Conservation (phyloP, 37 sponge, comb jelly and placozoan species). For the Eunapius fragilis region DNA sequence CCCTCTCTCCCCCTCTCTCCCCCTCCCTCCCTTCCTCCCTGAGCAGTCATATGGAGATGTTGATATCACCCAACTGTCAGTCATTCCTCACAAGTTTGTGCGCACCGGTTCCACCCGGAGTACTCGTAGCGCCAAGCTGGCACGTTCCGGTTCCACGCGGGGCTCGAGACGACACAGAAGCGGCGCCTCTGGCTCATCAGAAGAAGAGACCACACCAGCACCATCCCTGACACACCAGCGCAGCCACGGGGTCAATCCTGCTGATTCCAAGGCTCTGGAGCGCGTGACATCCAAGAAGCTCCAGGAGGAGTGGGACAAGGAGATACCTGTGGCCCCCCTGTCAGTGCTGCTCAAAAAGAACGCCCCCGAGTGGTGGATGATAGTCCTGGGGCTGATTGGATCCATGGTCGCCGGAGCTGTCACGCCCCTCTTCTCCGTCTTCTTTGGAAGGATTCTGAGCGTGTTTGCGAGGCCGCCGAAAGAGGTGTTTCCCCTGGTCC, state of each 20-base stretch:
- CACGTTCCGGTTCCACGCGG: background rate
- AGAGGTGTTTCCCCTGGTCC: conserved; percentile 10
- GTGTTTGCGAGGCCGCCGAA: conserved; percentile 18
- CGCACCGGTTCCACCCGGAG: background rate
- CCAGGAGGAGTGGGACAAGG: conserved; percentile 41
- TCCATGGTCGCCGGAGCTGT: conserved; percentile 53
- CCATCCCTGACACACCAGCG: background rate
- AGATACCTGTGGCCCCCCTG: conserved; percentile 32
- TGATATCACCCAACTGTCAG: background rate
- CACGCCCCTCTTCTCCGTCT: conserved; percentile 68
- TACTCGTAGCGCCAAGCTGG: background rate
- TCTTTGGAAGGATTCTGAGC: conserved; percentile 68
- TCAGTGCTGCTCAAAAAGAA: conserved; percentile 48
- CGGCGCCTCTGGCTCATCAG: background rate
- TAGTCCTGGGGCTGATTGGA: conserved; percentile 64
- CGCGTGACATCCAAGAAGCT: background rate
- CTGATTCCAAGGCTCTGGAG: background rate
- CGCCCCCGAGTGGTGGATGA: conserved; percentile 66
- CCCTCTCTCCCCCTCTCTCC: too few species aligned
- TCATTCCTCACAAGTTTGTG: background rate
- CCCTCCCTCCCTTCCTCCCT: too few species aligned
- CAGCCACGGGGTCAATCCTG: background rate
- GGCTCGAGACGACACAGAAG: background rate
- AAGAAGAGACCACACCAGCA: background rate
- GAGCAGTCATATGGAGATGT: conserved; percentile 17